Base-by-base conservation (phyloP, 1,140 invertebrate species). In the Zaprionus gabonicus region DNA sequence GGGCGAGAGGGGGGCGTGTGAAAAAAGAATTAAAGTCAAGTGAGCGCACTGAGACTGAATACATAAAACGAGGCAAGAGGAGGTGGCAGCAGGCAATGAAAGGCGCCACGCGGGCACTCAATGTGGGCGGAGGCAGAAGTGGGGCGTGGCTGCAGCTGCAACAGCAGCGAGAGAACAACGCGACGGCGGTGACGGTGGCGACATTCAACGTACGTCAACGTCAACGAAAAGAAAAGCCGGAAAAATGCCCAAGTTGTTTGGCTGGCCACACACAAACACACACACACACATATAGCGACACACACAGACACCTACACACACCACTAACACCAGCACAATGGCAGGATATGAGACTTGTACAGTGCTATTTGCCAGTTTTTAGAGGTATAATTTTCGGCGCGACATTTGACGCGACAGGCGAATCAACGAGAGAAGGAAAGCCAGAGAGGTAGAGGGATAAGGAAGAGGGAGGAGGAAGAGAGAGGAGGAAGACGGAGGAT, bases 21-120 rank as follows among this genome's bases (percentile, higher is more conserved):
- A 88, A 90, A 88, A 87, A 84, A 90, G 85, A 88, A 88, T 88
- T 88, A 88, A 88, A 88, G 85, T 90, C 86, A 90, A 90, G 85
- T 90, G 85, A 90, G 85, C 85, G 85, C 86, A 90, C 85, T 90
- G 86, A 90, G 85, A 90, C 85, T 90, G 85, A 90, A 90, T 90
- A 85, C 85, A 90, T 90, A 85, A 80, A 84, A 90, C 60, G 71
- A 55, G 70, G 58, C 70, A 64, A 12, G 31, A 34, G 31, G 31
- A 34, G 9, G 31, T 10, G 31, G 31, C 31, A 34, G 9, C 31
- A 34, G 9, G 31, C 31, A 34, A 9, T 34, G 9, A 34, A 34
- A 34, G 10, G 31, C 31, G 31, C 38, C 46, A 59, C 7, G 41
- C 41, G n/a, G 41, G 41, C 41, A 46, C 41, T 46, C 41, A 46